Evolutionary conservation across 2,113 vertebrate genomes (phyloP).

Genomic region (Tautogolabrus adspersus): DNA sequence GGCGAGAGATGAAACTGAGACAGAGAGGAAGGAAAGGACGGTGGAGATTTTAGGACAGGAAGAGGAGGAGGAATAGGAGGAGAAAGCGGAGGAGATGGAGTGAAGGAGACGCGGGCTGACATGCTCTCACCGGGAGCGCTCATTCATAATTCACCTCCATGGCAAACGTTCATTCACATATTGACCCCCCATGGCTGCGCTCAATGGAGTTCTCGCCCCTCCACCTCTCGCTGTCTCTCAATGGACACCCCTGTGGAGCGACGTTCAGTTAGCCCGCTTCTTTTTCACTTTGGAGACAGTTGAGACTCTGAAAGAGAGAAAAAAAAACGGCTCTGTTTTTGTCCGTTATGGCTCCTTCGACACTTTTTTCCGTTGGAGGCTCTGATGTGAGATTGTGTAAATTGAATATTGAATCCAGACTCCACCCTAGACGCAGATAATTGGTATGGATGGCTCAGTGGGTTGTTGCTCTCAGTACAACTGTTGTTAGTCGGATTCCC

Average conservation of each 20-base stretch:
- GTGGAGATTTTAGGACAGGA: slow-evolving; percentile 52
- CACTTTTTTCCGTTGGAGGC: slow-evolving; percentile 29
- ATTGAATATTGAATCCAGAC: slow-evolving; percentile 77
- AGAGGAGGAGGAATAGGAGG: slow-evolving; percentile 28
- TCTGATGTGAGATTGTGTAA: slow-evolving; percentile 64
- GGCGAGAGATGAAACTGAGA: slow-evolving; percentile 48
- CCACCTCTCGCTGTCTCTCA: slow-evolving; percentile 70
- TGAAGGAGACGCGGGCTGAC: slow-evolving; percentile 58
- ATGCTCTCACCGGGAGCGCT: slow-evolving; percentile 77
- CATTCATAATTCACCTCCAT: slow-evolving; percentile 84
- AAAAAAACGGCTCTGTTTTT: neutral
- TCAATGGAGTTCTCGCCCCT: slow-evolving; percentile 78
- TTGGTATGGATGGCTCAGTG: slow-evolving; percentile 74
- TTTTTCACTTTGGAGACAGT: slow-evolving; percentile 56
- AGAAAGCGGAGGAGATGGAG: slow-evolving; percentile 51
- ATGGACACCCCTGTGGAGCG: slow-evolving; percentile 69
- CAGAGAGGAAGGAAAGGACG: slow-evolving; percentile 19
- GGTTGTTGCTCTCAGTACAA: slow-evolving; percentile 65
- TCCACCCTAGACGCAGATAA: slow-evolving; percentile 74
- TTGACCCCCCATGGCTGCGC: slow-evolving; percentile 79
- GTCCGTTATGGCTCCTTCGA: slow-evolving; percentile 33
- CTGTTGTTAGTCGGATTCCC: slow-evolving; percentile 71
- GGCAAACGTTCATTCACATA: slow-evolving; percentile 82
- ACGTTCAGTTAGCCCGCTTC: slow-evolving; percentile 54
- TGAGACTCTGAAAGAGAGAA: slow-evolving; percentile 1